Evolutionary conservation across 2,888 invertebrate species (phyloP).

Genomic region (Schrankia costaestrigalis): DNA sequence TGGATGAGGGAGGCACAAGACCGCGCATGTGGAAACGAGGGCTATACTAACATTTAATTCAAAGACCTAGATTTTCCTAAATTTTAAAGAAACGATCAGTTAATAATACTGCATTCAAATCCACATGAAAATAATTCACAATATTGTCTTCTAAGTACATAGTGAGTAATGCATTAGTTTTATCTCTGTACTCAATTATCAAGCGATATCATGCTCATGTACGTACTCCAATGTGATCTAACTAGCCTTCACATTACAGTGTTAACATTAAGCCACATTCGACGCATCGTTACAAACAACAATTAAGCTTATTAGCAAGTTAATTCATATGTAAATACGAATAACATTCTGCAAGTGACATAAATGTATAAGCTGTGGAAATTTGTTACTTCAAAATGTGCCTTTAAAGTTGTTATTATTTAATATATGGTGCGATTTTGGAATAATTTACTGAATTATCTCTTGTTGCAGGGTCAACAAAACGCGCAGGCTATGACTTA

Average conservation of each 20-base stretch:
- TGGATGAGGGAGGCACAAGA: no score
- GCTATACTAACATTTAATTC: no score
- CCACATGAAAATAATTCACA: no score
- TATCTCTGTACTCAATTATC: constrained; percentile 34
- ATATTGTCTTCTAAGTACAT: no score
- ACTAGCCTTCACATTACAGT: constrained; percentile 42
- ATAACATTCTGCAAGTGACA: constrained; percentile 31
- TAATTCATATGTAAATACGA: constrained; percentile 53
- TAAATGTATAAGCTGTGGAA: constrained; percentile 67
- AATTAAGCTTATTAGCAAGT: constrained; percentile 59
- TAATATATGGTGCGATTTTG: no score
- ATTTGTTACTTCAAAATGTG: constrained; percentile 60
- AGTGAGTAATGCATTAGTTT: no score
- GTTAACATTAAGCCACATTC: constrained; percentile 55
- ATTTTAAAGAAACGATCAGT: no score
- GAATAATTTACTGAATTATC: no score
- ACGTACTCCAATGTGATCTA: constrained; percentile 37
- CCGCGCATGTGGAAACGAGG: no score
- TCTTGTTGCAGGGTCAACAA: constrained; percentile 66
- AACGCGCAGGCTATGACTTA: constrained; percentile 67
- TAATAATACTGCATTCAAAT: no score
- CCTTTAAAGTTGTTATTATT: constrained; percentile 27
- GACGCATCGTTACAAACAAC: constrained; percentile 42
- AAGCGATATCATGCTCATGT: constrained; percentile 38
- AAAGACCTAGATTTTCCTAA: no score